Conservation (phyloP, 1,140 invertebrate species). For the Tyrophagus putrescentiae region DNA sequence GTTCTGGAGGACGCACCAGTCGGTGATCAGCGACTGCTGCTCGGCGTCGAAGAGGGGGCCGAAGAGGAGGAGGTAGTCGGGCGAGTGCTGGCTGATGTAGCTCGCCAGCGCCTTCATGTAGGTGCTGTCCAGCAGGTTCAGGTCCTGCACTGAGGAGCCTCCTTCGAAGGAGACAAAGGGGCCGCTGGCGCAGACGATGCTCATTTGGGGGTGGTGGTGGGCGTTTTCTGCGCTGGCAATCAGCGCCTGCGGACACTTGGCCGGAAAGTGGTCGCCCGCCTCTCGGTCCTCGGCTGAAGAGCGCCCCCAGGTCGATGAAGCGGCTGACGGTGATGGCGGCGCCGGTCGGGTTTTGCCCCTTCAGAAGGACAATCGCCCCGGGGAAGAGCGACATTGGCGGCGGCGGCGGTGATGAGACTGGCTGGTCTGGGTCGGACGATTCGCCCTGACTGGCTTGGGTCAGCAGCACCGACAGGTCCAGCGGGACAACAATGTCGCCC, state of each 20-base stretch:
- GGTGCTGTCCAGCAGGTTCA: not conserved
- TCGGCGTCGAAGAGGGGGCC: conserved; percentile 61
- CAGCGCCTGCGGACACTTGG: conserved; percentile 4
- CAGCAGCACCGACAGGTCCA: not conserved
- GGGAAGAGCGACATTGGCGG: conserved; percentile 10
- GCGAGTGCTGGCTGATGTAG: conserved; percentile 49
- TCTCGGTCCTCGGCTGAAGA: no score
- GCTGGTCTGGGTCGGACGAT: not conserved
- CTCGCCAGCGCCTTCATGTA: conserved; percentile 27
- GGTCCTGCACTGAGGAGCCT: not conserved
- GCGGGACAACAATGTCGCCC: not conserved
- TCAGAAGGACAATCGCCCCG: conserved; percentile 2
- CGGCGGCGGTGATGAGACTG: no score
- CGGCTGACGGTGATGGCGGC: not conserved
- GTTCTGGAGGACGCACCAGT: conserved; percentile 18
- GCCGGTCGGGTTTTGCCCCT: not conserved
- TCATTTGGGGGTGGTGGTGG: not conserved
- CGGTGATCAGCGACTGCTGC: conserved; percentile 1
- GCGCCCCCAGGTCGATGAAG: not conserved
- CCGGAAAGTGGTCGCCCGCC: not conserved
- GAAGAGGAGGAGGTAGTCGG: conserved; percentile 50
- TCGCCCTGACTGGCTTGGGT: not conserved
- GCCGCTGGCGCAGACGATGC: conserved; percentile 8
- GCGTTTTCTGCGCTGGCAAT: no score
- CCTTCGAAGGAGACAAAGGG: not conserved